Evolutionary conservation across 2,113 vertebrate genomes (phyloP), one percentile per base, ranked within the genome.

Genomic region (Podilymbus podiceps): DNA sequence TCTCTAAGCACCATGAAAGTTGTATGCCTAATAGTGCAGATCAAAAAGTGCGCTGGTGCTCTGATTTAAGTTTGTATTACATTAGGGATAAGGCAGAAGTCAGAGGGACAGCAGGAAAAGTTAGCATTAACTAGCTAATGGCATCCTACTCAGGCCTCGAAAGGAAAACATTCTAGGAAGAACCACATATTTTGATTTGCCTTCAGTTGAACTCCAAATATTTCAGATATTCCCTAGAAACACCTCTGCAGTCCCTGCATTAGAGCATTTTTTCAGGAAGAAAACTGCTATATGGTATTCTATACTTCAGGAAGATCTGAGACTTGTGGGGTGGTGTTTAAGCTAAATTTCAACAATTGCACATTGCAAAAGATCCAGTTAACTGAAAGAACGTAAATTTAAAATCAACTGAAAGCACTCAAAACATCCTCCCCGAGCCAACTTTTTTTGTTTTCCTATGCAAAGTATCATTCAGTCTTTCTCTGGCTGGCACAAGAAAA

Each of bases 401-500:
- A 16, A 84, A 35, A 67, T 50, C 25, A 58, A 4, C 52, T 63
- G 27, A 47, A 89, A 75, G 66, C 30, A 44, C 69, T 82, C 38
- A 47, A 73, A 77, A 49, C 9, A 23, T 16, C 22, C 16, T 74
- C 31, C 46, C 60, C 44, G 47, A 40, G 53, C 59, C 82, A 90
- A 44, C 9, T 75, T 66, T 52, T 87, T 83, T 49, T 80, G 31
- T 68, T 97, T 89, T 88, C 44, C 13, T 73, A 14, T 55, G 78
- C 84, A 74, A 83, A 91, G 35, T 84, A 88, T 8, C 16, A 3
- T 55, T 91, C 77, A 64, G 56, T 86, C 80, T 95, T 85, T 94
- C 91, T 83, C 84, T 93, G 87, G 50, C 91, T 95, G 83, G 84
- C 92, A 90, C 68, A 79, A 67, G 86, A 80, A 80, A 88, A 91